Evolutionary conservation across 2,113 vertebrate species (phyloP).

Genomic region (Oncorhynchus tshawytscha): DNA sequence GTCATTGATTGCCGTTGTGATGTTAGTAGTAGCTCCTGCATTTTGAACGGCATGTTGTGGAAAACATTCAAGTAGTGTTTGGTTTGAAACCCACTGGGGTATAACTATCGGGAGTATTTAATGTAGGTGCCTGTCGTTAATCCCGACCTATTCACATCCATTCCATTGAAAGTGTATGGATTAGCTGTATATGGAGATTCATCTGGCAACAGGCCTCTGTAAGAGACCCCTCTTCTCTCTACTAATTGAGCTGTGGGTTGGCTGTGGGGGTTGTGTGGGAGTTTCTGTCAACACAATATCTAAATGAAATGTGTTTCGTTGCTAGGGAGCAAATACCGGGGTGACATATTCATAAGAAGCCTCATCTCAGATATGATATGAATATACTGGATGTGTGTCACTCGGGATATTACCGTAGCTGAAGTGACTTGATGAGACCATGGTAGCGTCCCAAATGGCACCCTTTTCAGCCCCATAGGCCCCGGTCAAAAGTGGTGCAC

Average conservation of each 20-base stretch:
- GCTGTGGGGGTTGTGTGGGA: constrained; percentile 52
- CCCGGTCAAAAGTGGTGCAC: too few species aligned
- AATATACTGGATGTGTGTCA: constrained; percentile 33
- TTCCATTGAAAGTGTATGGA: constrained; percentile 36
- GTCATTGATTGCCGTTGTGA: too few species aligned
- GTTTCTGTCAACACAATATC: constrained; percentile 61
- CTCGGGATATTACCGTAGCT: background rate
- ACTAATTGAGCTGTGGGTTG: constrained; percentile 52
- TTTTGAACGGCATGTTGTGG: background rate
- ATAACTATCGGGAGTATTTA: background rate
- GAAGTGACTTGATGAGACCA: background rate
- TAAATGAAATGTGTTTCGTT: constrained; percentile 61
- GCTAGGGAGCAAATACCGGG: constrained; percentile 48
- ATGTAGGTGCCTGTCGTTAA: constrained; percentile 28
- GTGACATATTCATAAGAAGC: constrained; percentile 44
- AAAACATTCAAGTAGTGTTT: constrained; percentile 15
- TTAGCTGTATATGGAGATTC: constrained; percentile 39
- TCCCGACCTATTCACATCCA: constrained; percentile 24
- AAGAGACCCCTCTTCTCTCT: constrained; percentile 21
- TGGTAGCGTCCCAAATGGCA: background rate
- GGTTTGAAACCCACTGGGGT: background rate
- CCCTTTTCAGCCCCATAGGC: background rate
- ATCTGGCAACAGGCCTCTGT: constrained; percentile 33
- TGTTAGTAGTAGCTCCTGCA: too few species aligned
- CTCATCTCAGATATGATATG: constrained; percentile 47